Conservation (phyloP, 1,140 invertebrate genomes). For the Achroia grisella region DNA sequence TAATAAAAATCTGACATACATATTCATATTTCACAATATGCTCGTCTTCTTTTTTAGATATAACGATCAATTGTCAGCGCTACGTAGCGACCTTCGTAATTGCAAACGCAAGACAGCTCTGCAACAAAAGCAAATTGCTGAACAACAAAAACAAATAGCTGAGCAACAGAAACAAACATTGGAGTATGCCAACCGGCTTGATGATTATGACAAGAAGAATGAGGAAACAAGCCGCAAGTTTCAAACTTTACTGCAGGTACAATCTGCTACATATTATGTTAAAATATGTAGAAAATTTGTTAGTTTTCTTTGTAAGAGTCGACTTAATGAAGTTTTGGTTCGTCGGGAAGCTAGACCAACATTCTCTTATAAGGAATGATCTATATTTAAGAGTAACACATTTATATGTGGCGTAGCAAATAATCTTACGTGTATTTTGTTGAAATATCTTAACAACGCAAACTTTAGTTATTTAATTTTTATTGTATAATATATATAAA, state of each 20-base stretch:
- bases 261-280: too few species aligned
- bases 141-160: conserved; percentile 85
- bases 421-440: too few species aligned
- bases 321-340: too few species aligned
- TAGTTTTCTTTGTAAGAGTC: too few species aligned
- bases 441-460: too few species aligned
- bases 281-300: neutral
- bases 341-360: too few species aligned
- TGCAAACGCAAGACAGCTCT: conserved; percentile 87
- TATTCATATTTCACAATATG: neutral
- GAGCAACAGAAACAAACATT: conserved; percentile 85
- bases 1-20: too few species aligned
- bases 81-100: conserved; percentile 83
- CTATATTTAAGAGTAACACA: too few species aligned
- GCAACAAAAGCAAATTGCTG: conserved; percentile 87
- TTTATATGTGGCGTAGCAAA: too few species aligned
- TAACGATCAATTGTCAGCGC: conserved; percentile 83
- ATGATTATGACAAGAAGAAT: conserved; percentile 92
- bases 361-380: too few species aligned
- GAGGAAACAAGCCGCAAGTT: conserved; percentile 91
- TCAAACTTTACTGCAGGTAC: conserved; percentile 87
- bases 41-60: conserved; percentile 66
- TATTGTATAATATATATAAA: too few species aligned
- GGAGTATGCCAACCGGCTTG: conserved; percentile 86
- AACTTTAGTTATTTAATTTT: too few species aligned